These are phyloP conservation scores for Anoncus sp. DNA, from an alignment of 2,888 invertebrate species.

Conservation along the genomic window DNA sequence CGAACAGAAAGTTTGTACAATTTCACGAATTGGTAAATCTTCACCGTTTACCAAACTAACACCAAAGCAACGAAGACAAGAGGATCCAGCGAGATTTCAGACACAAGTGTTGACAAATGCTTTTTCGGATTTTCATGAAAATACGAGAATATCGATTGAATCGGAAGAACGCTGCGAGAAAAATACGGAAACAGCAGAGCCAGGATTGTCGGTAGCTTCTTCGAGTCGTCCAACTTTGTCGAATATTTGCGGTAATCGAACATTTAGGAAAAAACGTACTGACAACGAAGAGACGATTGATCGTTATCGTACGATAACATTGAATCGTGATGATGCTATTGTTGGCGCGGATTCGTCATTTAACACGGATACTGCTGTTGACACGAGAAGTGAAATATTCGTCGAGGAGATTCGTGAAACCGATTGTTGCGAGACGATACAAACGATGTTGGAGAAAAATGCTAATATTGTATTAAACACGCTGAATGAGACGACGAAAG, in stretches of 20 bases:
- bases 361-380: neutral
- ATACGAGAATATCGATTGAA: conserved; percentile 7
- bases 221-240: conserved; percentile 75
- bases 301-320: conserved; percentile 89
- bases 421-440: conserved; percentile 83
- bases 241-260: conserved; percentile 69
- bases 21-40: conserved; percentile 69
- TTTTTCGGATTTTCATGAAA: conserved; percentile 71
- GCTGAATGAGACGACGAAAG: conserved; percentile 83
- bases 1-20: conserved; percentile 64
- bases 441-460: conserved; percentile 84
- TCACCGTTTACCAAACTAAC: conserved; percentile 83
- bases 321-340: conserved; percentile 82
- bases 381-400: conserved; percentile 11
- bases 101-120: conserved; percentile 85
- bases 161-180: conserved; percentile 68
- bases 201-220: conserved; percentile 72
- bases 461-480: conserved; percentile 85
- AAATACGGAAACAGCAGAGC: conserved; percentile 85
- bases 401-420: neutral
- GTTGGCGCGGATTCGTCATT: conserved; percentile 1
- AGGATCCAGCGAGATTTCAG: conserved; percentile 89
- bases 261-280: conserved; percentile 65
- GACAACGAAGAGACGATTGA: conserved; percentile 86
- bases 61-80: conserved; percentile 87